Evolutionary conservation across 2,797 vertebrate species (phyloP).

Genomic region (Triplophysa bombifrons): DNA sequence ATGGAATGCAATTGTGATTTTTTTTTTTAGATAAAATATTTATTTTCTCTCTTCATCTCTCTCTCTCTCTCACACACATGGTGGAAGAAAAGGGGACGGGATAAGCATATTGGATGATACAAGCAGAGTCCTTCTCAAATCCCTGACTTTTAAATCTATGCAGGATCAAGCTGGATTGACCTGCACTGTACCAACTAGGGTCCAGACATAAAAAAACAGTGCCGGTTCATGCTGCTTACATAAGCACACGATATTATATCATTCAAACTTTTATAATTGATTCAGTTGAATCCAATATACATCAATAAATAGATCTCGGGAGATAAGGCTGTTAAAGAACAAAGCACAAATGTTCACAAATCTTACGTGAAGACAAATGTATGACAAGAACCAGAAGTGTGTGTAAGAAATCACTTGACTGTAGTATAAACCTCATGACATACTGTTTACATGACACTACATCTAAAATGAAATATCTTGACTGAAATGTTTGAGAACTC

Average conservation of each 20-base stretch:
- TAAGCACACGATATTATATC: constrained; percentile 56
- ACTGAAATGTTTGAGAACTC: not conserved
- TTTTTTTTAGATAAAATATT: not conserved
- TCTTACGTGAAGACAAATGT: not conserved
- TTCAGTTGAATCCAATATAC: constrained; percentile 51
- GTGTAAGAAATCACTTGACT: not conserved
- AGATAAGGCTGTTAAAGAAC: constrained; percentile 47
- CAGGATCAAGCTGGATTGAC: constrained; percentile 68
- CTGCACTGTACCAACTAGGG: constrained; percentile 42
- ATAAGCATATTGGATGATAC: constrained; percentile 48
- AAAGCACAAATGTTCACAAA: constrained; percentile 45
- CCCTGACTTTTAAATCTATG: constrained; percentile 63
- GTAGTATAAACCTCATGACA: not conserved
- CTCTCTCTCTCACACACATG: constrained; percentile 7
- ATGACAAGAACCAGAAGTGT: not conserved
- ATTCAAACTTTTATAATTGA: constrained; percentile 49
- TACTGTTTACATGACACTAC: not conserved
- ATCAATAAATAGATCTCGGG: constrained; percentile 47
- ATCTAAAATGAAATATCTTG: not conserved
- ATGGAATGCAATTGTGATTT: constrained; percentile 29
- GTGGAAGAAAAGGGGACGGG: constrained; percentile 11
- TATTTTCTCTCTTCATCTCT: not conserved
- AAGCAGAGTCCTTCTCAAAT: constrained; percentile 57
- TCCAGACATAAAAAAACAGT: constrained; percentile 6
- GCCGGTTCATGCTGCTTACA: constrained; percentile 62